Evolutionary conservation across 2,797 vertebrate genomes (phyloP), one percentile per base, ranked within the genome.

Genomic region (Rhadinocentrus ornatus): DNA sequence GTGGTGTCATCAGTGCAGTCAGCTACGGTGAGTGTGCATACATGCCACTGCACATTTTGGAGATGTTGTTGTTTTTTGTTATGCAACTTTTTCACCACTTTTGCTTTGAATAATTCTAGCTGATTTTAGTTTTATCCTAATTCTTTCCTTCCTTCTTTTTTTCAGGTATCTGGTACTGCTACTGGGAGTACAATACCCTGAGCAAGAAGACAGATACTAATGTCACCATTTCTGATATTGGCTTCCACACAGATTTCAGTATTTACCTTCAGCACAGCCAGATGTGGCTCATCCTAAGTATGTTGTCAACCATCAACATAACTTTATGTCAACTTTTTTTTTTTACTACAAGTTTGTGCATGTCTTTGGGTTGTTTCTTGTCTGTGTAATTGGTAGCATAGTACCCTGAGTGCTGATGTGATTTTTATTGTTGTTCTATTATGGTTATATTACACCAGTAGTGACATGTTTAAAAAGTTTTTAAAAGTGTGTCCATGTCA

Each of bases 221-320:
- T 6, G 78, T 96, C 80, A 94, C 94, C 76, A 88, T 97, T 78
- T 96, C 95, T 20, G 94, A 97, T 60, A 92, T 97, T 7, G 96
- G 97, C 70, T 94, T 99, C 85, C 96, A 97, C 89, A 95, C 94
- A 7, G 95, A 97, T 87, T 93, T 98, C 90, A 92, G 92, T 64
- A 87, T 96, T 77, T 98, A 98, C 83, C 93, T 99, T 71, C 92
- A 95, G 69, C 93, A 97, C 89, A 96, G 95, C 70, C 96, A 99
- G 84, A 97, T 96, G 3, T 99, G 98, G 98, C 92, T 99, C 62
- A 80, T 94, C 63, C 95, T 99, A 92, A 95, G 97, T 99, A 93
- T 92, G 97, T 80, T 48, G 6, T 56, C 52, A 54, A 52, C 18
- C 35, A 6, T 34, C 8, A 1, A 16, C 13, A 2, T 9, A 22